Conservation (phyloP, 2,113 vertebrate species). For the Microtus oregoni region DNA sequence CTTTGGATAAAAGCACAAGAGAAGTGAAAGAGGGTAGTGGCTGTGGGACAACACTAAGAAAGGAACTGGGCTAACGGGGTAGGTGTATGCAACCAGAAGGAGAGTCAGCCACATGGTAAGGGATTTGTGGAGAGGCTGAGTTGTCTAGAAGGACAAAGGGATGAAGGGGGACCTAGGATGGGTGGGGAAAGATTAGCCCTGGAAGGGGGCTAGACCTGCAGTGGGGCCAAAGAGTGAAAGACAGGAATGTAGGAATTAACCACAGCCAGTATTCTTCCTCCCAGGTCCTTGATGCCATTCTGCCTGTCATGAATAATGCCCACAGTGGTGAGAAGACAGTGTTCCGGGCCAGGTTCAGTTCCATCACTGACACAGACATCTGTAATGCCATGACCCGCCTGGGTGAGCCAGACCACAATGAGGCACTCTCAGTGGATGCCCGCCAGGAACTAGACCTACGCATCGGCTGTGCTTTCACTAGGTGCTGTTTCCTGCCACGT, state of each 20-base stretch:
- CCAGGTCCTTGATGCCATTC: constrained; percentile 95
- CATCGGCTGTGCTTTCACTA: constrained; percentile 98
- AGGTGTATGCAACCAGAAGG: background rate
- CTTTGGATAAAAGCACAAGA: background rate
- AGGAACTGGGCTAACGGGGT: too few species aligned
- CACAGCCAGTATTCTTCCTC: background rate
- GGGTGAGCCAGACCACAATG: constrained; percentile 95
- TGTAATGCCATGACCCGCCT: constrained; percentile 94
- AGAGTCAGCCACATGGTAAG: background rate
- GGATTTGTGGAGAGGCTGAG: background rate
- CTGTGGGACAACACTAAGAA: background rate
- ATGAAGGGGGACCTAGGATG: background rate
- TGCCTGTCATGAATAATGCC: constrained; percentile 92
- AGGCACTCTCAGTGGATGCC: constrained; percentile 96
- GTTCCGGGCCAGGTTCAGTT: constrained; percentile 97
- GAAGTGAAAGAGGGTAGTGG: background rate
- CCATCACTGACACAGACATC: constrained; percentile 98
- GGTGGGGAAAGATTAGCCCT: too few species aligned
- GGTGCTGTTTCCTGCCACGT: constrained; percentile 83
- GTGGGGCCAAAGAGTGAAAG: background rate
- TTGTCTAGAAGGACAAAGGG: background rate
- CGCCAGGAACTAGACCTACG: constrained; percentile 98
- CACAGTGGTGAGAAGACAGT: constrained; percentile 85
- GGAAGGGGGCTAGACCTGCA: background rate
- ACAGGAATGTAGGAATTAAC: background rate